Base-by-base conservation (phyloP, 1,140 invertebrate genomes). In the Xylocopa sonorina region DNA sequence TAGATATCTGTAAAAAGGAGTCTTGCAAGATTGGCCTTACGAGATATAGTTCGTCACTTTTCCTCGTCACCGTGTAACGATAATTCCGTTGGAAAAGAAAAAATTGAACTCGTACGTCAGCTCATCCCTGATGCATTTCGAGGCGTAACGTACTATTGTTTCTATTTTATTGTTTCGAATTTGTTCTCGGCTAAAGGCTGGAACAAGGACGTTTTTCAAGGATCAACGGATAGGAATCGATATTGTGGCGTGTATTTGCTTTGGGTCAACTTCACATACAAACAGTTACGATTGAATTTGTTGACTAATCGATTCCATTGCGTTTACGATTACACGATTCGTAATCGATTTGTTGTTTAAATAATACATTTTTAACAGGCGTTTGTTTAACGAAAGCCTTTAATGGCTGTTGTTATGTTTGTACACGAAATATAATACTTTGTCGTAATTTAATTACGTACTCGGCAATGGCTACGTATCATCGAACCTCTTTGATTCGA, bases 1-100 rank as follows among this genome's bases (percentile, higher is more conserved):
- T 32, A 72, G 12, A n/a, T 63, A 63, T 34, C 48, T 32, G 3
- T 5, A 34, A 51, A 43, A 63, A 69, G 29, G 18, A 72, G n/a
- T 62, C 16, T 58, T 32, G 27, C 24, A 58, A 46, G 14, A 18
- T 60, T 24, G 62, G n/a, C 32, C n/a, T 63, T 43, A 46, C 24
- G 24, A 71, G 27, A 78, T 71, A 18, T 12, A 12, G 1, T 32
- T 38, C 16, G 12, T 24, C 27, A 16, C 62, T 18, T 38, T 60
- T 69, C 7, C 21, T 27, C 0, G 3, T 21, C 0, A 4, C 2
- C 1, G 16, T 2, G 38, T 32, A n/a, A 67, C 14, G 7, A 12
- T 41, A 29, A 16, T n/a, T 32, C 2, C 14, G 3, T 1, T 2
- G 1, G 16, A 24, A 46, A 12, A n/a, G 46, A 24, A 1, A 1